These are phyloP conservation scores for Mionectes macconnelli DNA, from an alignment of 2,113 vertebrate genomes.

Conservation along the genomic window DNA sequence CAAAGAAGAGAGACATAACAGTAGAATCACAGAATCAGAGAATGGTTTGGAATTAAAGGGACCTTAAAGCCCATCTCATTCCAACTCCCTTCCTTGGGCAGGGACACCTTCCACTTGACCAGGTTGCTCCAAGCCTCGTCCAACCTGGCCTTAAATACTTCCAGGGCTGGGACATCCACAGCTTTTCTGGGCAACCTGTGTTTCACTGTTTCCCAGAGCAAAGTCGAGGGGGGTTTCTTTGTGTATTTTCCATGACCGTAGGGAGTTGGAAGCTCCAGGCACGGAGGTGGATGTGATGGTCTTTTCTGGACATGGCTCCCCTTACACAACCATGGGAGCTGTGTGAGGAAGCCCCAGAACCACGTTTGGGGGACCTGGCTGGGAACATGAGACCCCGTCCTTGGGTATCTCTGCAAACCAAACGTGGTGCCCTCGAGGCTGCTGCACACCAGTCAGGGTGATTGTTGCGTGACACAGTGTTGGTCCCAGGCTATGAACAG, in stretches of 20 bases:
- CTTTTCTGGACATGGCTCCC: neutral
- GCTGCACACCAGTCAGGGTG: neutral
- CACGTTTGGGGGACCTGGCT: fast-evolving
- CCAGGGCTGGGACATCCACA: neutral
- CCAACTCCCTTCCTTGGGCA: neutral
- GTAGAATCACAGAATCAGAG: neutral
- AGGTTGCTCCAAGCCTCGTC: fast-evolving
- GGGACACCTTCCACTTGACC: neutral
- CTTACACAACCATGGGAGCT: fast-evolving
- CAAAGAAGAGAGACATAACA: neutral
- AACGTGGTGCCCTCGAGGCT: fast-evolving
- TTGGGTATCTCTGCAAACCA: neutral
- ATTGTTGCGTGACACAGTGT: neutral
- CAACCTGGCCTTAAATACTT: neutral
- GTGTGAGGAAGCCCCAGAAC: neutral
- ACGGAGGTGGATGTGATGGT: neutral
- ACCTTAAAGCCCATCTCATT: neutral
- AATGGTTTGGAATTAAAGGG: neutral
- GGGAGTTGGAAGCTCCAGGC: neutral
- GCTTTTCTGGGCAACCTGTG: neutral
- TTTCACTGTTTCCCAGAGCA: neutral
- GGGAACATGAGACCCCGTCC: neutral
- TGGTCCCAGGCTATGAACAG: neutral
- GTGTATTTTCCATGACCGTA: neutral
- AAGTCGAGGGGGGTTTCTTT: neutral